A percentile compares a stretch with the other conserved stretches of the same genome.
Evolutionary conservation across 2,113 vertebrate species (phyloP).

Genomic region (Tonatia bakeri): DNA sequence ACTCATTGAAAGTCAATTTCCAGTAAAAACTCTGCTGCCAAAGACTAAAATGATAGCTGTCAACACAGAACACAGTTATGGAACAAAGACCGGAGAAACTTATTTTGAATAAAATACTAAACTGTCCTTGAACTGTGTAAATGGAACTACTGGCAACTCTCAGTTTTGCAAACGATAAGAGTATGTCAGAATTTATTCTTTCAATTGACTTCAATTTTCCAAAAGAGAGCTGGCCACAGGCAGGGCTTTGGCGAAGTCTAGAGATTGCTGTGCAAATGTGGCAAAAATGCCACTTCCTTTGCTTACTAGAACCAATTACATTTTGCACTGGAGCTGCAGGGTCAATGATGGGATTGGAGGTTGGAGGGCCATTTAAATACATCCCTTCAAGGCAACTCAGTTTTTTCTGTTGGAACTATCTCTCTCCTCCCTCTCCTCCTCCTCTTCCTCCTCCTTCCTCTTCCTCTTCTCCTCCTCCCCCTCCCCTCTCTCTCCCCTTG

Average conservation of each 20-base stretch:
- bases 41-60: slow-evolving; percentile 30
- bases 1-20: slow-evolving; percentile 43
- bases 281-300: not conserved
- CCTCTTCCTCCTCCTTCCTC: not conserved
- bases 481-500: too few species aligned
- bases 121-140: slow-evolving; percentile 7
- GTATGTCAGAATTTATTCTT: slow-evolving; percentile 55
- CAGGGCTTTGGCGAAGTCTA: not conserved
- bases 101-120: slow-evolving; percentile 29
- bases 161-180: not conserved
- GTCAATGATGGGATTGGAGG: not conserved
- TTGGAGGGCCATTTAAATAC: not conserved
- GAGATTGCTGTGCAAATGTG: not conserved
- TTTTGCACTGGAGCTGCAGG: not conserved
- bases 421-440: too few species aligned
- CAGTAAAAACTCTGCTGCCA: not conserved
- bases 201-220: slow-evolving; percentile 20
- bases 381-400: not conserved
- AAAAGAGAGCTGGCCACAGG: not conserved
- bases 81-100: not conserved
- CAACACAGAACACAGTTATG: slow-evolving; percentile 29
- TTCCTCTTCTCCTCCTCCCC: too few species aligned
- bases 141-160: not conserved
- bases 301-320: not conserved
- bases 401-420: not conserved